Evolutionary conservation across 2,797 vertebrate genomes (phyloP).

Genomic region (Lithobates pipiens): DNA sequence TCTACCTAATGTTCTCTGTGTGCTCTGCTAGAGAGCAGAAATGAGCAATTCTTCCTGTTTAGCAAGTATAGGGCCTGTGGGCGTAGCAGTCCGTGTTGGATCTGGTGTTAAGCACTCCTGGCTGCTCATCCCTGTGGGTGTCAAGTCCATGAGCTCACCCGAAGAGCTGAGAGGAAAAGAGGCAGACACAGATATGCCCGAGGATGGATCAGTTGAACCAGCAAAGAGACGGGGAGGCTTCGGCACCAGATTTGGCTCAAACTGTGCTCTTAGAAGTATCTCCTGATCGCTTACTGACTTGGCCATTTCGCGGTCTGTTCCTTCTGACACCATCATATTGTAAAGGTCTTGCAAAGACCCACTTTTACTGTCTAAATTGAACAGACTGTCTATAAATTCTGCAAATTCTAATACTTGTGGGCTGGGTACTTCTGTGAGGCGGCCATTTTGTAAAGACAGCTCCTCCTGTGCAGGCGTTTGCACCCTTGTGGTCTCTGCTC

Average conservation of each 20-base stretch:
- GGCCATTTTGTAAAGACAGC: slow-evolving; percentile 74
- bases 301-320: slow-evolving; percentile 84
- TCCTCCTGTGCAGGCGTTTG: slow-evolving; percentile 68
- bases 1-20: slow-evolving; percentile 41
- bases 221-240: slow-evolving; percentile 96
- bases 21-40: slow-evolving; percentile 76
- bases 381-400: slow-evolving; percentile 97
- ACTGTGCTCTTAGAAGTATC: slow-evolving; percentile 91
- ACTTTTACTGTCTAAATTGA: slow-evolving; percentile 92
- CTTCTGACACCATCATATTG: slow-evolving; percentile 91
- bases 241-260: slow-evolving; percentile 95
- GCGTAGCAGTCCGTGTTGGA: slow-evolving; percentile 86
- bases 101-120: slow-evolving; percentile 86
- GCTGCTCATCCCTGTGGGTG: slow-evolving; percentile 83
- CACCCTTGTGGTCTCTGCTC: slow-evolving; percentile 63
- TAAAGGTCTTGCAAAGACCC: slow-evolving; percentile 91
- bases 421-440: slow-evolving; percentile 81
- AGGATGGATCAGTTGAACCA: slow-evolving; percentile 93
- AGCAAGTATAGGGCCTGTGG: slow-evolving; percentile 70
- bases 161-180: slow-evolving; percentile 96
- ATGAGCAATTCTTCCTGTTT: slow-evolving; percentile 81
- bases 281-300: slow-evolving; percentile 86
- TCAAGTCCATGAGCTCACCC: slow-evolving; percentile 96
- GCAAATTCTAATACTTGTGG: slow-evolving; percentile 97
- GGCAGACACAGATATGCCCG: slow-evolving; percentile 96